A percentile compares a stretch with the other conserved stretches of the same genome.
Conservation (phyloP, 2,113 vertebrate species). For the Hemiprocne comata region DNA sequence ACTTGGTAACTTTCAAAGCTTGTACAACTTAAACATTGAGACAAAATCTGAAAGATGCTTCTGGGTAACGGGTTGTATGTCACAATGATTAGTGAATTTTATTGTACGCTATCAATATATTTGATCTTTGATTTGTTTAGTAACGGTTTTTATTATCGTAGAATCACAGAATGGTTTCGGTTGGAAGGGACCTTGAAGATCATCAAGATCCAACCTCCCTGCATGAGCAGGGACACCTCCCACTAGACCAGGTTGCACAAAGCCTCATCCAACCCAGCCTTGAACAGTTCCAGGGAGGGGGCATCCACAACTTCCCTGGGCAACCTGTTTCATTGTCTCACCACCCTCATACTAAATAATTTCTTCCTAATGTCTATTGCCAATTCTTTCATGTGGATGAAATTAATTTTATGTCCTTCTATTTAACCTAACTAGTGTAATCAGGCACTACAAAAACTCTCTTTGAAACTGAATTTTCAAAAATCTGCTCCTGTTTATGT, state of each 20-base stretch:
- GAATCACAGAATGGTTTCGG: too few species aligned
- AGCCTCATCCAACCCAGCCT: too few species aligned
- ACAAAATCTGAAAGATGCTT: not conserved
- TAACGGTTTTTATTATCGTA: not conserved
- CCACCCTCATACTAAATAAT: too few species aligned
- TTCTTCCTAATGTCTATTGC: too few species aligned
- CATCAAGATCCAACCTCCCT: too few species aligned
- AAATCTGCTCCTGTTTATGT: not conserved
- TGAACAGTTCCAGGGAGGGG: too few species aligned
- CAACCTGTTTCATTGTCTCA: too few species aligned
- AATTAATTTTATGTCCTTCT: not conserved
- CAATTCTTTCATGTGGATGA: not conserved
- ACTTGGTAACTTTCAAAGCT: not conserved
- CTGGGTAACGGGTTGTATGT: not conserved
- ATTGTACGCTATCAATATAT: not conserved
- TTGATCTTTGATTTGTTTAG: not conserved
- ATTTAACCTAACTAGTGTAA: not conserved
- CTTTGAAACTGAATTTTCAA: not conserved
- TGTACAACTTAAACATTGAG: not conserved
- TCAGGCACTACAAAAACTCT: not conserved
- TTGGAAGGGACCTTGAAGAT: too few species aligned
- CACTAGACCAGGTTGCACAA: too few species aligned
- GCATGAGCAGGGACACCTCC: too few species aligned
- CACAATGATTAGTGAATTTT: not conserved
- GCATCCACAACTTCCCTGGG: too few species aligned